Conservation (phyloP, 2,888 invertebrate species). For the Mythimna loreyi region DNA sequence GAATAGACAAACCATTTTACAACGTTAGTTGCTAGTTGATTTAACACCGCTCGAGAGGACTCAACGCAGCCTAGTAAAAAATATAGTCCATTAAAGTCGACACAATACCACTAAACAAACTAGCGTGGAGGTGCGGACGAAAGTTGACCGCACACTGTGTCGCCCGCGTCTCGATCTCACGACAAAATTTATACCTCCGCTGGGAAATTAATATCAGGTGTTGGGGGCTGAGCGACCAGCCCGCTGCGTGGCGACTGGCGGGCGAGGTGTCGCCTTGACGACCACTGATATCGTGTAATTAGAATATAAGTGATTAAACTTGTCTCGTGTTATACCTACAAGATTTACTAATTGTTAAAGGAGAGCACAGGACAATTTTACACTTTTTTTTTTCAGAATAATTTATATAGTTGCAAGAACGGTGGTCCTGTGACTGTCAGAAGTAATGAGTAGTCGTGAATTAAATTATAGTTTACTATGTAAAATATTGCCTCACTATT, state of each 20-base stretch:
- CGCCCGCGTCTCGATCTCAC: slow-evolving; percentile 73
- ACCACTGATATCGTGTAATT: slow-evolving; percentile 54
- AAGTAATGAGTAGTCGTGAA: neutral
- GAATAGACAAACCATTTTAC: slow-evolving; percentile 6
- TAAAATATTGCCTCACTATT: neutral
- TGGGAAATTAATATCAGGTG: slow-evolving; percentile 90
- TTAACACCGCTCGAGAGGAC: slow-evolving; percentile 1
- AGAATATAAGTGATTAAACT: slow-evolving; percentile 47
- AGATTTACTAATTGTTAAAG: neutral
- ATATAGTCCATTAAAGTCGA: slow-evolving; percentile 40
- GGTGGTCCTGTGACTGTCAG: neutral
- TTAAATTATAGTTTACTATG: neutral
- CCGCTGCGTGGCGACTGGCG: slow-evolving; percentile 52
- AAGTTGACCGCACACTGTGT: slow-evolving; percentile 65
- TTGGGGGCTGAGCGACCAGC: slow-evolving; percentile 60
- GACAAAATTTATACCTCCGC: slow-evolving; percentile 86
- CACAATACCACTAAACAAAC: slow-evolving; percentile 30
- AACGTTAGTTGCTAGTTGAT: neutral
- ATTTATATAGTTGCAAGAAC: neutral
- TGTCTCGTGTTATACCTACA: neutral
- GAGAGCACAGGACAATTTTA: neutral
- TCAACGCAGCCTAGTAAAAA: slow-evolving; percentile 12
- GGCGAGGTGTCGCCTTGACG: slow-evolving; percentile 44
- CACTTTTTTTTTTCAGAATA: neutral
- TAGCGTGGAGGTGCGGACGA: slow-evolving; percentile 44